A percentile compares a stretch with the other conserved stretches of the same genome.
Conservation (phyloP, 2,113 vertebrate genomes). For the Cinclus mexicanus region DNA sequence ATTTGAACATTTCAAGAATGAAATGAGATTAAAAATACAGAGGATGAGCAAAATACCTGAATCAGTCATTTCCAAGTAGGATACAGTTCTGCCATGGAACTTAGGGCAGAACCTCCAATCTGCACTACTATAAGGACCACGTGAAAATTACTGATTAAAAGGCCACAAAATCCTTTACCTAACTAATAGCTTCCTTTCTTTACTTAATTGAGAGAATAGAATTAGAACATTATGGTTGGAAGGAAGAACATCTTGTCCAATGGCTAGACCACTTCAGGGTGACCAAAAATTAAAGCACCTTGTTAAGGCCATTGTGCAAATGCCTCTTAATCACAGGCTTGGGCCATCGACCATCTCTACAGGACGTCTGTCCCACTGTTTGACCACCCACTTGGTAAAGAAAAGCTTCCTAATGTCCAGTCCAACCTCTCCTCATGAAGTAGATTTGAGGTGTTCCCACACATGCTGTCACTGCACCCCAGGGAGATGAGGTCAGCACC, state of each 20-base stretch:
- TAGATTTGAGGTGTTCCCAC: neutral
- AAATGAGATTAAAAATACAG: neutral
- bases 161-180: neutral
- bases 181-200: neutral
- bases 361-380: neutral
- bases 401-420: neutral
- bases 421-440: neutral
- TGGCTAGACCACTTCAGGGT: neutral
- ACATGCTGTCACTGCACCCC: neutral
- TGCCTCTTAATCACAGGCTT: neutral
- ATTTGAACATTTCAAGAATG: neutral
- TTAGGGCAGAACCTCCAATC: neutral
- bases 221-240: neutral
- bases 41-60: neutral
- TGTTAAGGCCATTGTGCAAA: neutral
- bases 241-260: neutral
- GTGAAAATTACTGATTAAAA: neutral
- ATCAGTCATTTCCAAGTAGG: neutral
- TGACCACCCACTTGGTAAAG: neutral
- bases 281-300: neutral
- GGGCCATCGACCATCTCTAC: accelerated
- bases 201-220: neutral
- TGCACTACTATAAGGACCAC: neutral
- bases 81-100: neutral
- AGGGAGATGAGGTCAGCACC: neutral